These are phyloP conservation scores for Nyctalus aviator DNA, from an alignment of 2,797 vertebrate species.

Conservation along the genomic window DNA sequence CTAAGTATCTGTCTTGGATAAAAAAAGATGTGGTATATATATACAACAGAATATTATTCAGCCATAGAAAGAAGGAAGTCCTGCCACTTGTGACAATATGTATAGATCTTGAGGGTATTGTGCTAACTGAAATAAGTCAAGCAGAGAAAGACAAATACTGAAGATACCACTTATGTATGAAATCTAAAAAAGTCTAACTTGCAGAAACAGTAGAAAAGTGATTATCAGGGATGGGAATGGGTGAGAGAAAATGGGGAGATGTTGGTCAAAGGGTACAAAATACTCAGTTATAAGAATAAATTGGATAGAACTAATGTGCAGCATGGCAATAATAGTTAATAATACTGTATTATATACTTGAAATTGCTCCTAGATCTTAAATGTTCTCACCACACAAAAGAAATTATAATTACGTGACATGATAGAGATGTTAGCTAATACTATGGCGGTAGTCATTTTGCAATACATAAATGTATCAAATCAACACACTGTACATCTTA, in stretches of 20 bases:
- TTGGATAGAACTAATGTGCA: not conserved
- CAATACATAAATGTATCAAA: not conserved
- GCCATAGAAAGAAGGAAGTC: not conserved
- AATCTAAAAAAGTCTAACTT: not conserved
- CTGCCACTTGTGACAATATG: not conserved
- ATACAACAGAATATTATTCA: not conserved
- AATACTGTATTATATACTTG: not conserved
- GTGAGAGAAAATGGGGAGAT: not conserved
- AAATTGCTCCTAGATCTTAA: not conserved
- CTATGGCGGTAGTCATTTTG: not conserved
- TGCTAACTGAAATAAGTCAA: not conserved
- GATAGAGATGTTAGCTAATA: not conserved
- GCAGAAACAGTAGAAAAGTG: not conserved
- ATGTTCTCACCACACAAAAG: not conserved
- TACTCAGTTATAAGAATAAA: not conserved
- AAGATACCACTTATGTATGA: not conserved
- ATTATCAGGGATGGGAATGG: not conserved
- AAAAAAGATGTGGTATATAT: not conserved
- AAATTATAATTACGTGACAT: not conserved
- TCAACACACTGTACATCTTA: not conserved
- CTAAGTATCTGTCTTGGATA: not conserved
- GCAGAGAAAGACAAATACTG: not conserved
- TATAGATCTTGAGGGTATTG: not conserved
- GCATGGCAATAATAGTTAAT: not conserved
- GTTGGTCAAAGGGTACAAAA: not conserved